Evolutionary conservation across 2,797 vertebrate species (phyloP), one percentile per base, ranked within the genome.

Genomic region (Chanos chanos): DNA sequence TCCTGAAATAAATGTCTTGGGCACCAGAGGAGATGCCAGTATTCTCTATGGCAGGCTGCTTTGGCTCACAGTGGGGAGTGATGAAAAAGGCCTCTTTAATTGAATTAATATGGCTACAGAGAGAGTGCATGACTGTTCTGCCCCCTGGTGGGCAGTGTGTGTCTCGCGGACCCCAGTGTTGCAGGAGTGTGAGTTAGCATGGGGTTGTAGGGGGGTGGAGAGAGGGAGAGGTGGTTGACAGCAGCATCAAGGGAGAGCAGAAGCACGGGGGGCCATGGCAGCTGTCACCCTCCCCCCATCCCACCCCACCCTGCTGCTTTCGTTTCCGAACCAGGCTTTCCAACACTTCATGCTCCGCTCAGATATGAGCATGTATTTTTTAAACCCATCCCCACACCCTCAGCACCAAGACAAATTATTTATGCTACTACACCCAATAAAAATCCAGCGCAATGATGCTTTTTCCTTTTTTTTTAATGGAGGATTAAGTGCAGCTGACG

Each of bases 51-150:
- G 30, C 57, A 52, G 41, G 24, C 33, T 16, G 27, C 61, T 44
- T 66, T 24, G 52, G 40, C 40, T 59, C 48, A 53, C 47, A 28
- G 48, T 24, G 37, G 56, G 2, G 21, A 63, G 8, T 37, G 57
- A 43, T 63, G 45, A 44, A 66, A 80, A 72, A 78, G 64, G 57
- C 66, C 33, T 48, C 52, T 45, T 74, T 86, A 83, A 85, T 85
- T 85, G 80, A 72, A 79, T 81, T 83, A 86, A 83, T 76, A 72
- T 68, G 49, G 68, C 63, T 64, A 49, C 56, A 16, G 22, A 47
- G 55, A 13, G 48, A 53, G 59, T 5, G 2, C 24, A 55, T 66
- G 69, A 64, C 69, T 6, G 24, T 28, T 16, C 70, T 83, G 83
- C 81, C 80, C 82, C 72, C 78, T 82, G 61, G 80, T 83, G 83